Base-by-base conservation (phyloP, 2,888 invertebrate species). In the Xylota sylvarum region DNA sequence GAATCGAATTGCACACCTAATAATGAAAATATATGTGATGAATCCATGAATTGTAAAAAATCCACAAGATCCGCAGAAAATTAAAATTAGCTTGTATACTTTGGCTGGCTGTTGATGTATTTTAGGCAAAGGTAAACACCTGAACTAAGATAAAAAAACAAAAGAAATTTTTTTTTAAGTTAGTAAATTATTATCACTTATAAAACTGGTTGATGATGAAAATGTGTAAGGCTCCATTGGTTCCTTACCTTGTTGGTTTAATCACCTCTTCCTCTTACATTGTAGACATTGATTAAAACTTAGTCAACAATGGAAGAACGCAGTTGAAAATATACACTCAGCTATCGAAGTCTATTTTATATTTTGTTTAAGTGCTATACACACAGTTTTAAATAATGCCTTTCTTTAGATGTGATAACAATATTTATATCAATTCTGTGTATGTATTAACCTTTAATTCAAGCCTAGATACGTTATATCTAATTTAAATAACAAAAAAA, bases 1-100 rank as follows among this genome's bases (percentile, higher is more conserved):
- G 76, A 85, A 85, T 76, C 64, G 37, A 85, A 70, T 50, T 65
- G 58, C 70, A 81, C 81, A 81, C 81, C 58, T 81, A 65, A 40
- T 70, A 69, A 69, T 76, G 14, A 56, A 69, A 65, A 43, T 62
- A 72, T 32, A 23, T n/a, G 58, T 72, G 64, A 72, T 86, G 81
- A 86, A 86, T 86, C 65, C 77, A 81, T 86, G 81, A 86, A 86
- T 86, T 86, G 81, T 65, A 72, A 86, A 72, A 79, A 86, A 86
- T 86, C 85, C 85, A 81, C 85, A 77, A 81, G 81, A 85, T 86
- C 85, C 81, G 81, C 9, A 86, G 72, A 81, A 81, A 81, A 55
- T 55, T 46, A 60, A 67, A 77, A 86, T 72, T 67, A 81, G 76
- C 81, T 79, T 81, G 76, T 70, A n/a, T n/a, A 70, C 60, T 69